Base-by-base conservation (phyloP, 2,888 invertebrate species). In the Cacoxenus indagator region DNA sequence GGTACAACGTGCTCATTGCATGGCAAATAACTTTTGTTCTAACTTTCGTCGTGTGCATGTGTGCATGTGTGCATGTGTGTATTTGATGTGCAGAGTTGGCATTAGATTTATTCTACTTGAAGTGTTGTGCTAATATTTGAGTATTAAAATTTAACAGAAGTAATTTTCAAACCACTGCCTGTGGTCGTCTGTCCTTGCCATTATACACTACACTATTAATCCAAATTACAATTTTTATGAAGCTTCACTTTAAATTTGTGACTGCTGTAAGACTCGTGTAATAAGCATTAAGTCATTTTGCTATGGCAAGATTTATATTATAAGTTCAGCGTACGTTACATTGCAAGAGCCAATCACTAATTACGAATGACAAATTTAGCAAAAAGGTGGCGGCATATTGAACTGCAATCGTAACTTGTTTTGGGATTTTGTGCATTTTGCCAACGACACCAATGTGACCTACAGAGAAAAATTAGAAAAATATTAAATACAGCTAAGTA, bases 111-210 rank as follows among this genome's bases (percentile, higher is more conserved):
- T 76, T 75, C 76, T 76, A 76, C 77, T 78, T 77, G 72, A 81
- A 80, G 82, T 80, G 80, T 79, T 81, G 74, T 77, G 80, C 76
- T 77, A 81, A 80, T 78, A 77, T 81, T 80, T 81, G 71, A 69
- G 46, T 73, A 77, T 76, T 72, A 75, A 72, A 65, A 70, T 70
- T 76, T 77, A 70, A 66, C 51, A 66, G 51, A 67, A 59, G 24
- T 2, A 11, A n/a, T 31, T 31, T 31, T 31, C 9, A 9, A 8
- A 31, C 2, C 8, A 37, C 3, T 37, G 8, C 14, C 37, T 5
- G 14, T 2, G 37, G 5, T 4, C 37, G 37, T 2, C n/a, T n/a
- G n/a, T n/a, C 37, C 9, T 14, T 37, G 37, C 37, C 8, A 5
- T 37, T 4, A 0, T 37, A 37, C 37, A n/a, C n/a, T n/a, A n/a